phyloP scores from a whole-genome alignment of 1,140 invertebrate species.

The Aphis gossypii region DNA sequence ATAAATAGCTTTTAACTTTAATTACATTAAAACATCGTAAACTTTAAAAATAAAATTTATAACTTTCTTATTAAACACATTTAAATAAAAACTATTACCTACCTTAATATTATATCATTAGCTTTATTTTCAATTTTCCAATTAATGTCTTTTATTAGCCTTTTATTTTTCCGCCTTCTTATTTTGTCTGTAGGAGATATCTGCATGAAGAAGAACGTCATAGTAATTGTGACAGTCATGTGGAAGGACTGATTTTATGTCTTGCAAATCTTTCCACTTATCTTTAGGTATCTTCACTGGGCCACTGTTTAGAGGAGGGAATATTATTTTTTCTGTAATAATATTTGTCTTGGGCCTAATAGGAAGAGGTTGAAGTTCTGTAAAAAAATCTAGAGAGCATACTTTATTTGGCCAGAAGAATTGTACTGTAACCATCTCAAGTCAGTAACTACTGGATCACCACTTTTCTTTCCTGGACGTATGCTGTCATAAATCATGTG shows the following conservation, averaged over 20 bases:
- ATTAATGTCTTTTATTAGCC: neutral
- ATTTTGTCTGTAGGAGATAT: slow-evolving; percentile 3
- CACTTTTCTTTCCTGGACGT: neutral
- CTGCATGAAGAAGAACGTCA: neutral
- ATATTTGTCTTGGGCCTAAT: slow-evolving; percentile 1
- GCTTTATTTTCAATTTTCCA: no score
- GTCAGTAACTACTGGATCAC: neutral
- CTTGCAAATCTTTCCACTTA: slow-evolving; percentile 30
- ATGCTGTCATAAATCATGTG: neutral
- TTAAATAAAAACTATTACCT: no score
- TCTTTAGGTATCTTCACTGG: slow-evolving; percentile 1
- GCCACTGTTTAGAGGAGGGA: neutral
- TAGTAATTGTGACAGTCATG: slow-evolving; percentile 10
- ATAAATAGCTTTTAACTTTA: no score
- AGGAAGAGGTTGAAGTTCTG: neutral
- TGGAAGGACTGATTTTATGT: neutral
- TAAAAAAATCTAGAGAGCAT: slow-evolving; percentile 27
- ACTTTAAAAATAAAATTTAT: no score
- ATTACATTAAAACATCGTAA: no score
- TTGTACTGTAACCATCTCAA: slow-evolving; percentile 3
- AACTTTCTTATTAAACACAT: no score
- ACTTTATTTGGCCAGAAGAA: neutral
- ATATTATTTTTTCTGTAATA: neutral
- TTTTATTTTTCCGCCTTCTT: slow-evolving; percentile 23
- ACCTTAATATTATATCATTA: no score